phyloP scores from a whole-genome alignment of 2,888 invertebrate species.

The Oligia fasciuncula region DNA sequence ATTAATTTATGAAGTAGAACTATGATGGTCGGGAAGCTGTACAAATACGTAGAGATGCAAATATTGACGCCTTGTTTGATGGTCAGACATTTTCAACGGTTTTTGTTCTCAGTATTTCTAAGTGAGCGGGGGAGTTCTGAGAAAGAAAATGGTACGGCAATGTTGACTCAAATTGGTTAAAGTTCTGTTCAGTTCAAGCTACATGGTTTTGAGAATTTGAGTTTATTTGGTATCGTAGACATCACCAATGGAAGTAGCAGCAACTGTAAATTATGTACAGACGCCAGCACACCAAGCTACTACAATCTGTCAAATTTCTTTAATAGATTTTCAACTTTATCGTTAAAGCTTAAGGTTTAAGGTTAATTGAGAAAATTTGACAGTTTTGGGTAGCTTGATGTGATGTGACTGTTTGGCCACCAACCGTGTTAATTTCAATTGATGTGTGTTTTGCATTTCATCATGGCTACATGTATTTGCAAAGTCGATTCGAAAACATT shows the following conservation, averaged over 20 bases:
- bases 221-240: background rate
- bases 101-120: conserved; percentile 2
- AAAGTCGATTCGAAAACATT: conserved; percentile 32
- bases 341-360: too few species aligned
- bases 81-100: background rate
- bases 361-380: too few species aligned
- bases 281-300: too few species aligned
- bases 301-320: too few species aligned
- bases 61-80: conserved; percentile 6
- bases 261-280: background rate
- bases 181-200: background rate
- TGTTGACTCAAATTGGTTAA: background rate
- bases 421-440: background rate
- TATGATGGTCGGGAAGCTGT: conserved; percentile 24
- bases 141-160: background rate
- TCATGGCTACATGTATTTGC: background rate
- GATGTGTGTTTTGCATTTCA: background rate
- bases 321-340: too few species aligned
- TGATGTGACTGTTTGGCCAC: background rate
- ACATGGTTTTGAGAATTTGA: background rate
- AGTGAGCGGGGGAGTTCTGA: background rate
- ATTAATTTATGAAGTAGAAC: conserved; percentile 46
- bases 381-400: too few species aligned
- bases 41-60: conserved; percentile 3
- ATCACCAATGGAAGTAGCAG: background rate